A percentile compares a stretch with the other conserved stretches of the same genome.
Conservation (phyloP, 2,888 invertebrate genomes). For the Apotomis turbidana region DNA sequence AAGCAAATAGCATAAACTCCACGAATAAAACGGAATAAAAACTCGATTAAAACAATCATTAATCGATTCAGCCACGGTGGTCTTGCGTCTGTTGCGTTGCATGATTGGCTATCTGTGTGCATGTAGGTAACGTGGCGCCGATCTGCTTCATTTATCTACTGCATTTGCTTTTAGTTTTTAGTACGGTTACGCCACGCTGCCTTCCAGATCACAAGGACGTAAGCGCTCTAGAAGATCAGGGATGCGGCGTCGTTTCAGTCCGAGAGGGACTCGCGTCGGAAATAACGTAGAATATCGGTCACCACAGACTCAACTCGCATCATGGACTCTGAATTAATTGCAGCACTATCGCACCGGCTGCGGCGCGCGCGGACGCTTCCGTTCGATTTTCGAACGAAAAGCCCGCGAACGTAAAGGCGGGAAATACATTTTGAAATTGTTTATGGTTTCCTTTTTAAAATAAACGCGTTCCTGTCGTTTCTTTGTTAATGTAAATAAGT, state of each 20-base stretch:
- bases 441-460: constrained; percentile 35
- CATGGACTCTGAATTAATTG: constrained; percentile 78
- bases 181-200: constrained; percentile 76
- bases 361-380: constrained; percentile 76
- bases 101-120: constrained; percentile 39
- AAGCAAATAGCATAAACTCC: not conserved
- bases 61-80: constrained; percentile 37
- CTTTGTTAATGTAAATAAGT: not conserved
- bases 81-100: constrained; percentile 47
- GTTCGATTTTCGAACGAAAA: constrained; percentile 61
- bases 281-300: constrained; percentile 83
- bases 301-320: constrained; percentile 71
- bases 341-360: constrained; percentile 73
- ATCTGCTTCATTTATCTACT: constrained; percentile 73
- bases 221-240: constrained; percentile 10
- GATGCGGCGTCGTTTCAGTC: constrained; percentile 26
- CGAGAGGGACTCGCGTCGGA: constrained; percentile 61
- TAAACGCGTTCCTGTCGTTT: constrained; percentile 12
- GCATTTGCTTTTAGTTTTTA: constrained; percentile 79
- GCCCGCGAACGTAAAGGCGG: constrained; percentile 62
- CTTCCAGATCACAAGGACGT: constrained; percentile 46
- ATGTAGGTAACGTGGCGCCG: constrained; percentile 50
- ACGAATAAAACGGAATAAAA: not conserved
- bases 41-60: constrained; percentile 12
- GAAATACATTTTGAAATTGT: constrained; percentile 40